Evolutionary conservation across 2,797 vertebrate species (phyloP).

Genomic region (Hyperoplus lanceolatus): DNA sequence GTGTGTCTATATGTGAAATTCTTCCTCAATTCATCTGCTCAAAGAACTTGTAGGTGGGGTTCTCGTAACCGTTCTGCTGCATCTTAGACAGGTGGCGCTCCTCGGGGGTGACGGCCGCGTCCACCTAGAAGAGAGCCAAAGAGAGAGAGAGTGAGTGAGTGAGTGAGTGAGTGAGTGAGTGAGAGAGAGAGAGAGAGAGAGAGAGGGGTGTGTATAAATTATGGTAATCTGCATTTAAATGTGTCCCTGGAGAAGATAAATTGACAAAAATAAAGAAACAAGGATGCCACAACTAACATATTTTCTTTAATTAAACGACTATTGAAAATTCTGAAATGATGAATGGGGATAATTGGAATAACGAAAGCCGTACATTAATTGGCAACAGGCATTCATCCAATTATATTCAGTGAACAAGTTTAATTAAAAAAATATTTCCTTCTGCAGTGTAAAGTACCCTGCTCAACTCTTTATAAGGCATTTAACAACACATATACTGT

Average conservation of each 20-base stretch:
- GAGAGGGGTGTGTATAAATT: too few species aligned
- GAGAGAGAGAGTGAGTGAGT: background rate
- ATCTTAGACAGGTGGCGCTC: constrained; percentile 96
- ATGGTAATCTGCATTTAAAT: too few species aligned
- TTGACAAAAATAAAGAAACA: constrained; percentile 10
- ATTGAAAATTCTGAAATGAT: constrained; percentile 42
- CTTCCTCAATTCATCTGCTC: constrained; percentile 95
- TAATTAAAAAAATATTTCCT: background rate
- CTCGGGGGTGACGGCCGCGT: constrained; percentile 94
- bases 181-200: too few species aligned
- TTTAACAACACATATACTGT: background rate
- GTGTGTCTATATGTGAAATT: constrained; percentile 27
- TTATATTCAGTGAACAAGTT: constrained; percentile 19
- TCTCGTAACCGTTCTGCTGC: constrained; percentile 97
- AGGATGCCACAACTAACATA: background rate
- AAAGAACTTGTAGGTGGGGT: constrained; percentile 98
- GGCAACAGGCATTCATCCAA: constrained; percentile 4
- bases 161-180: too few species aligned
- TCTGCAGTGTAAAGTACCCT: background rate
- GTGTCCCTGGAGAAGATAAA: background rate
- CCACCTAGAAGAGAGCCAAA: constrained; percentile 85
- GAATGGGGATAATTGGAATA: constrained; percentile 37
- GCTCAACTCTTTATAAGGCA: background rate
- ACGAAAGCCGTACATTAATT: constrained; percentile 32
- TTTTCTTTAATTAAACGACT: constrained; percentile 6